These are phyloP conservation scores for Misgurnus mizolepis DNA, from an alignment of 2,113 vertebrate genomes.

Conservation along the genomic window DNA sequence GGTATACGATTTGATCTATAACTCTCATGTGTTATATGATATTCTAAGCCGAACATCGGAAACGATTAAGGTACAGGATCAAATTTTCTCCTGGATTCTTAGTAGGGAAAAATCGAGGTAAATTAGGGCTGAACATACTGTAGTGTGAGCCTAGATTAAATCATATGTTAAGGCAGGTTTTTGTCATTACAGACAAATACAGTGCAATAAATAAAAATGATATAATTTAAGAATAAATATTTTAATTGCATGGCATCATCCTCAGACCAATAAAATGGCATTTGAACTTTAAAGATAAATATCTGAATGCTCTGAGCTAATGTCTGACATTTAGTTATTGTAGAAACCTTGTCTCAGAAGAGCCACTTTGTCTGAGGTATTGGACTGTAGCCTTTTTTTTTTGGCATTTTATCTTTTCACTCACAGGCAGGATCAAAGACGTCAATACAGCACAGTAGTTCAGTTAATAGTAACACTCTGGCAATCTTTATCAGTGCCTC, in stretches of 20 bases:
- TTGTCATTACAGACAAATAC: neutral
- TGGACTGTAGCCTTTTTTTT: neutral
- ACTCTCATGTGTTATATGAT: too few species aligned
- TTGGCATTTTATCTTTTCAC: neutral
- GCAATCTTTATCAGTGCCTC: neutral
- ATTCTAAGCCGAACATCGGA: too few species aligned
- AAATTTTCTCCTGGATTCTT: too few species aligned
- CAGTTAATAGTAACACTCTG: neutral
- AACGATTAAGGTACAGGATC: too few species aligned
- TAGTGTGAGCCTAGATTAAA: too few species aligned
- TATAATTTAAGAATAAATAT: constrained; percentile 7
- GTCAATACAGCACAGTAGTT: neutral
- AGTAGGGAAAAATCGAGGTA: too few species aligned
- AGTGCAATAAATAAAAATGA: neutral
- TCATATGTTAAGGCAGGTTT: too few species aligned
- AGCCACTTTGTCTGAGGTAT: neutral
- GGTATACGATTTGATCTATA: too few species aligned
- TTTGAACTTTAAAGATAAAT: constrained; percentile 34
- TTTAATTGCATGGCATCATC: constrained; percentile 7
- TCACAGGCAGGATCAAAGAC: neutral
- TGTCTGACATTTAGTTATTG: constrained; percentile 31
- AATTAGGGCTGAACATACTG: too few species aligned
- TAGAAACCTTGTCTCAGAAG: neutral
- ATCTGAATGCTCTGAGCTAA: constrained; percentile 23
- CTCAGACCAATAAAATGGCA: constrained; percentile 7